Percentiles rank a stretch among this genome's conserved stretches.
phyloP scores from a whole-genome alignment of 92 coral and sea anemone genomes.

The Palythoa heliodiscus region DNA sequence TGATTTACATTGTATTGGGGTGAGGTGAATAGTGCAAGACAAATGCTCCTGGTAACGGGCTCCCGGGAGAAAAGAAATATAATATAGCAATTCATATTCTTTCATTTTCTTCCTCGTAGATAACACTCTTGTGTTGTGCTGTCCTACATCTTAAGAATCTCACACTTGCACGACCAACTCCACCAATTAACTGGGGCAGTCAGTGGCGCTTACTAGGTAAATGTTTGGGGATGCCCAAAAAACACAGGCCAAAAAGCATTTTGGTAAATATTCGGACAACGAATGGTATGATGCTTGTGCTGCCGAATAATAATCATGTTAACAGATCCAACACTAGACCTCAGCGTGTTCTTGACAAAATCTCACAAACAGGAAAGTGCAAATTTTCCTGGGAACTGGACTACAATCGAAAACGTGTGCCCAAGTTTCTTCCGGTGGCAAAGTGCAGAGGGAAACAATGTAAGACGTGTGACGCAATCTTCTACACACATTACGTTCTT shows the following conservation, averaged over 20 bases:
- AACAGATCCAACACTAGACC: not conserved
- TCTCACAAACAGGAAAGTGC: constrained; percentile 9
- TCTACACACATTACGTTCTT: constrained; percentile 26
- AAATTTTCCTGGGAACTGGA: constrained; percentile 1
- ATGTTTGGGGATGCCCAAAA: not conserved
- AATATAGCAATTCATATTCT: not conserved
- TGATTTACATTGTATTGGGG: not conserved
- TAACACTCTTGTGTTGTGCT: constrained; percentile 1
- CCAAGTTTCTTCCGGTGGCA: constrained; percentile 11
- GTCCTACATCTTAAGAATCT: not conserved
- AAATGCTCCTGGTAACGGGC: no score
- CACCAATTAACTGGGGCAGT: not conserved
- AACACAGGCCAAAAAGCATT: constrained; percentile 7
- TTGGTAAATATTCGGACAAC: not conserved
- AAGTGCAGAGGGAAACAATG: constrained; percentile 19
- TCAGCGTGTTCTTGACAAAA: not conserved
- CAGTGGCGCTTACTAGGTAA: not conserved
- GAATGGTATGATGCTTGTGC: not conserved
- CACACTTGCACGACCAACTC: not conserved
- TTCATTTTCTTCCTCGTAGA: not conserved
- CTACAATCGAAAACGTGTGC: not conserved
- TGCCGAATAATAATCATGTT: not conserved
- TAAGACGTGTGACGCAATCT: not conserved
- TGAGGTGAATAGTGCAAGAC: not conserved
- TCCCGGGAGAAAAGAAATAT: not conserved